Conservation (phyloP, 2,888 invertebrate species). For the Malacosoma neustria region DNA sequence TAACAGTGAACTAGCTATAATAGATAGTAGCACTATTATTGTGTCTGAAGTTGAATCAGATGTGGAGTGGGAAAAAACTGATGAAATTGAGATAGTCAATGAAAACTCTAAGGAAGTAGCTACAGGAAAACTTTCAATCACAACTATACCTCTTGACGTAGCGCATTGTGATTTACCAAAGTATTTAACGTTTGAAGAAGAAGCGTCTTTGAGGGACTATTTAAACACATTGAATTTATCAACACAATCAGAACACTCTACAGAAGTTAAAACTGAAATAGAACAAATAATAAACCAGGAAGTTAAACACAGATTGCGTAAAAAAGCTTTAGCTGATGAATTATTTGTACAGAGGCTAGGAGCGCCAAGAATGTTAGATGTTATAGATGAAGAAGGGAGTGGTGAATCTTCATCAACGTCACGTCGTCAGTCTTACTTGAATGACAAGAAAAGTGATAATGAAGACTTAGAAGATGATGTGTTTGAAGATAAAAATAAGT, state of each 20-base stretch:
- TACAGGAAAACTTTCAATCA: slow-evolving; percentile 48
- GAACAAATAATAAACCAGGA: slow-evolving; percentile 60
- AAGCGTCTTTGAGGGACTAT: slow-evolving; percentile 69
- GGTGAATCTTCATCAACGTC: slow-evolving; percentile 77
- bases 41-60: slow-evolving; percentile 80
- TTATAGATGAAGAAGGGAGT: slow-evolving; percentile 85
- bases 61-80: slow-evolving; percentile 73
- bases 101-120: slow-evolving; percentile 31
- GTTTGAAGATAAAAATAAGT: slow-evolving; percentile 47
- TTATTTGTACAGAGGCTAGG: slow-evolving; percentile 58
- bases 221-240: slow-evolving; percentile 72
- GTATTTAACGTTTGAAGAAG: slow-evolving; percentile 73
- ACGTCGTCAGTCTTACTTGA: slow-evolving; percentile 66
- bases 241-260: slow-evolving; percentile 46
- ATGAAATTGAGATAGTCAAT: slow-evolving; percentile 36
- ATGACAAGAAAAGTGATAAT: slow-evolving; percentile 59
- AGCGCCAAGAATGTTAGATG: slow-evolving; percentile 81
- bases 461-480: slow-evolving; percentile 70
- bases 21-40: slow-evolving; percentile 65
- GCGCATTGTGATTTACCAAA: slow-evolving; percentile 52
- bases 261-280: slow-evolving; percentile 61
- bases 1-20: slow-evolving; percentile 37
- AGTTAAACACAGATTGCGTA: slow-evolving; percentile 52
- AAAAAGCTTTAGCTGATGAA: slow-evolving; percentile 56
- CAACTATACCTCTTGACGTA: slow-evolving; percentile 53